A percentile compares a stretch with the other conserved stretches of the same genome.
Conservation (phyloP, 2,888 invertebrate species). For the Eupelmus urozonus region DNA sequence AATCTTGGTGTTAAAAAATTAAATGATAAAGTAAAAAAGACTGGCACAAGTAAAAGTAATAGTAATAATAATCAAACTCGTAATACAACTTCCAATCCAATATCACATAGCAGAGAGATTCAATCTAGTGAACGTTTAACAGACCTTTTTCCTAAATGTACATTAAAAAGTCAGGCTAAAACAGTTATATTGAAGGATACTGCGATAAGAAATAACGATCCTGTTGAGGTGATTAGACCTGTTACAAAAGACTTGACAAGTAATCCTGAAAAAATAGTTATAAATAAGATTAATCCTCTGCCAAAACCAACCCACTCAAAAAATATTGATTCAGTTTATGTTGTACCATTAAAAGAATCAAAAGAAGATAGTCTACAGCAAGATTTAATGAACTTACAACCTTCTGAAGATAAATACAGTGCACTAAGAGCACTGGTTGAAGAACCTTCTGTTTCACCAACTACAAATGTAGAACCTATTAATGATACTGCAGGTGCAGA, state of each 20-base stretch:
- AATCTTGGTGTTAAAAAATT: constrained; percentile 75
- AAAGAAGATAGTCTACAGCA: constrained; percentile 62
- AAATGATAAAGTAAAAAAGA: constrained; percentile 70
- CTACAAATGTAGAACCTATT: constrained; percentile 57
- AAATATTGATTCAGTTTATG: constrained; percentile 49
- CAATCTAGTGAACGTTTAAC: constrained; percentile 61
- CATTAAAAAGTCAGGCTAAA: constrained; percentile 72
- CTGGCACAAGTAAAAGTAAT: constrained; percentile 59
- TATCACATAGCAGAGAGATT: constrained; percentile 59
- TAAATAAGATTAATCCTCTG: constrained; percentile 38
- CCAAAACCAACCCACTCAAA: constrained; percentile 39
- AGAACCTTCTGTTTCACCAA: constrained; percentile 60
- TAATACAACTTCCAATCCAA: constrained; percentile 36
- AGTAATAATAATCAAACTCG: constrained; percentile 51
- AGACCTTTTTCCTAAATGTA: constrained; percentile 74
- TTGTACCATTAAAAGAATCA: constrained; percentile 53
- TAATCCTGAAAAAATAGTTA: constrained; percentile 53
- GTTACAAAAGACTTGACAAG: constrained; percentile 61
- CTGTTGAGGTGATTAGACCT: constrained; percentile 51
- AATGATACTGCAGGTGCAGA: constrained; percentile 67
- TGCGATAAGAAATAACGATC: constrained; percentile 71
- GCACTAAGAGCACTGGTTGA: constrained; percentile 76
- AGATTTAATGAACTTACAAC: constrained; percentile 74
- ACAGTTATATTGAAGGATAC: constrained; percentile 76
- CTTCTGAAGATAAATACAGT: constrained; percentile 77